Conservation (phyloP, 2,797 vertebrate species). For the Vipera latastei region DNA sequence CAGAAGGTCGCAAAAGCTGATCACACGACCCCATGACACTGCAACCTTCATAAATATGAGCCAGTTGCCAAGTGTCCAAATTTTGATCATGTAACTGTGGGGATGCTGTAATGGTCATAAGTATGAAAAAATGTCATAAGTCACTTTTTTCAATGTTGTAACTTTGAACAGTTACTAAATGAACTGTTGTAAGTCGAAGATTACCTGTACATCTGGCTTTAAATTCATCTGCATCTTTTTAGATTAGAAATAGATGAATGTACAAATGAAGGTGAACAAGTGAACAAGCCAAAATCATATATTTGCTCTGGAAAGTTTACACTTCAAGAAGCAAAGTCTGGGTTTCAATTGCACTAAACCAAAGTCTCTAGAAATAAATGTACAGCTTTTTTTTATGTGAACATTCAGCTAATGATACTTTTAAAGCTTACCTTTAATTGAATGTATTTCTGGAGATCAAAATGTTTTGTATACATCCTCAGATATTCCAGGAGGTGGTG, state of each 20-base stretch:
- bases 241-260: neutral
- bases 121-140: too few relatives aligned
- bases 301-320: neutral
- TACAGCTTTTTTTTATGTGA: neutral
- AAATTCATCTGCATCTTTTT: neutral
- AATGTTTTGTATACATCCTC: slow-evolving; percentile 74
- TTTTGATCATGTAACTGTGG: too few relatives aligned
- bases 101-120: too few relatives aligned
- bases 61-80: too few relatives aligned
- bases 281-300: neutral
- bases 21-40: too few relatives aligned
- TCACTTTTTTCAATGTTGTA: too few relatives aligned
- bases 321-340: neutral
- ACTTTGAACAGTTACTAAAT: too few relatives aligned
- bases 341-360: neutral
- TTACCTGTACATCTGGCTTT: too few relatives aligned
- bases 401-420: neutral
- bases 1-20: too few relatives aligned
- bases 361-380: neutral
- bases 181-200: too few relatives aligned
- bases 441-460: slow-evolving; percentile 77
- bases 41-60: too few relatives aligned
- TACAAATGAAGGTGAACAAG: neutral
- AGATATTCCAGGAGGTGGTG: slow-evolving; percentile 85
- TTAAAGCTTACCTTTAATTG: slow-evolving; percentile 76